phyloP scores from a whole-genome alignment of 2,888 invertebrate genomes.

The Lysandra coridon region DNA sequence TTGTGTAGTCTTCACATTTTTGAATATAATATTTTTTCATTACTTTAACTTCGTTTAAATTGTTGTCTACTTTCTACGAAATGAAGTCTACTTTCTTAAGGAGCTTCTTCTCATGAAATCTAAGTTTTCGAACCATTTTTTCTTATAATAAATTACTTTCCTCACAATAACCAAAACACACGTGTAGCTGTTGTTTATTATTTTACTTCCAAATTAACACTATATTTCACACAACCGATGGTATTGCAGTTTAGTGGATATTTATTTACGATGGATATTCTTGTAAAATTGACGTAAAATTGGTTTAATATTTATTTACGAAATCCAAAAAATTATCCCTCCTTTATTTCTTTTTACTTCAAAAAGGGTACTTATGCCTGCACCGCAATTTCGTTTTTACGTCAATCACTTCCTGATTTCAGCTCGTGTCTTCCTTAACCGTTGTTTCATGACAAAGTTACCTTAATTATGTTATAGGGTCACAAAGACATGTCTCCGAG shows the following conservation, averaged over 20 bases:
- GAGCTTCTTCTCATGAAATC: constrained; percentile 97
- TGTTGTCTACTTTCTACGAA: constrained; percentile 98
- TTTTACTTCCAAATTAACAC: not conserved
- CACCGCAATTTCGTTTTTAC: too few species aligned
- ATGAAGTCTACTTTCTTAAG: constrained; percentile 99
- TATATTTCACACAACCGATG: not conserved
- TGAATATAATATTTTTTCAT: constrained; percentile 94
- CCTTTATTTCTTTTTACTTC: too few species aligned
- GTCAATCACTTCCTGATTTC: too few species aligned
- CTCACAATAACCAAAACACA: not conserved
- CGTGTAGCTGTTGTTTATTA: not conserved
- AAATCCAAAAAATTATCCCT: not conserved
- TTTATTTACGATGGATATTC: not conserved
- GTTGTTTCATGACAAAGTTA: too few species aligned
- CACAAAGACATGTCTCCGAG: not conserved
- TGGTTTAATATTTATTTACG: not conserved
- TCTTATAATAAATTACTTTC: not conserved
- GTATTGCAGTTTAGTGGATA: not conserved
- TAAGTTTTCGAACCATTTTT: constrained; percentile 95
- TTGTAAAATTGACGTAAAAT: not conserved
- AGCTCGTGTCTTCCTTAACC: too few species aligned
- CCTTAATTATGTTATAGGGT: too few species aligned
- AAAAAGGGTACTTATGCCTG: too few species aligned
- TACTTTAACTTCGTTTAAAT: constrained; percentile 93
- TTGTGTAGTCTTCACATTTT: constrained; percentile 97